phyloP scores from a whole-genome alignment of 2,888 invertebrate species.

The Chrysodeixis includens region DNA sequence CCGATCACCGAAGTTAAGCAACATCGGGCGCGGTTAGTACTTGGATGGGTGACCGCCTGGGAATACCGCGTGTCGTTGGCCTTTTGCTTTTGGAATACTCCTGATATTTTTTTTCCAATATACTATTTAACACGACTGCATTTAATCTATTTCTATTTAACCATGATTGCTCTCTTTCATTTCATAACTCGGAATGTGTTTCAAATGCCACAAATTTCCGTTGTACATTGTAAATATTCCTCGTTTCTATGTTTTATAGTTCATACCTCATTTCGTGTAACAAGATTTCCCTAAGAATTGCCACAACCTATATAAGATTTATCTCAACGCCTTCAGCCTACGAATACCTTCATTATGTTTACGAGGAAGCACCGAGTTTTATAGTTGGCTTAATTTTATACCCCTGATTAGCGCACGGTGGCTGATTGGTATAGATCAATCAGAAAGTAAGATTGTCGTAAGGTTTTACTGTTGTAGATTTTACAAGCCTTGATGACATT shows the following conservation, averaged over 20 bases:
- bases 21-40: conserved; percentile 85
- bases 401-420: conserved; percentile 51
- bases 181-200: too few relatives aligned
- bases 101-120: too few relatives aligned
- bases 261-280: conserved; percentile 3
- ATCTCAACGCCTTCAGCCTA: conserved; percentile 58
- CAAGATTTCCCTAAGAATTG: conserved; percentile 41
- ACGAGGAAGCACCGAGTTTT: conserved; percentile 60
- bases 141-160: too few relatives aligned
- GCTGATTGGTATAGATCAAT: conserved; percentile 40
- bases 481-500: neutral
- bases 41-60: conserved; percentile 49
- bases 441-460: conserved; percentile 20
- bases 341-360: conserved; percentile 61
- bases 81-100: neutral
- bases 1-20: conserved; percentile 87
- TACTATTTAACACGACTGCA: too few relatives aligned
- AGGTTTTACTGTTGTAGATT: neutral
- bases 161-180: too few relatives aligned
- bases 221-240: neutral
- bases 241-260: neutral
- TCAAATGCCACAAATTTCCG: too few relatives aligned
- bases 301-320: conserved; percentile 55
- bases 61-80: conserved; percentile 7
- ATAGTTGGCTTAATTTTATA: conserved; percentile 62